These are phyloP conservation scores for Amblyteles armatorius DNA, from an alignment of 2,888 invertebrate species.

Conservation along the genomic window DNA sequence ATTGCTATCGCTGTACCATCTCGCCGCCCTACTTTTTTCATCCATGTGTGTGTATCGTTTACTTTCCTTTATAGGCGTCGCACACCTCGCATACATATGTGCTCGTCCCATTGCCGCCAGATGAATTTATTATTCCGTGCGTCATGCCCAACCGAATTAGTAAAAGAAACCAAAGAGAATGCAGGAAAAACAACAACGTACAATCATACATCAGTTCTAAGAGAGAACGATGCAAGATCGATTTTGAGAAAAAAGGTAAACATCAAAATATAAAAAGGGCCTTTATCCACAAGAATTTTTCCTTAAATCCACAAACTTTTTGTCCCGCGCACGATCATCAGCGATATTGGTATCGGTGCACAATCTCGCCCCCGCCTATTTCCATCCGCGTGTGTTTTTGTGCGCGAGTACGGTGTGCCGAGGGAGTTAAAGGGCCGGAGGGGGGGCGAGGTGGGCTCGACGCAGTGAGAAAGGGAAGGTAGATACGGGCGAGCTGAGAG, in stretches of 20 bases:
- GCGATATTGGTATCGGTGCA: neutral
- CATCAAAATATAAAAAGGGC: neutral
- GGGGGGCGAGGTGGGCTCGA: constrained; percentile 36
- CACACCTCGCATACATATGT: constrained; percentile 4
- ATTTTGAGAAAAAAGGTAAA: neutral
- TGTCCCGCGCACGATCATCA: neutral
- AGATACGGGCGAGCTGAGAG: constrained; percentile 76
- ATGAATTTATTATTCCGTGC: constrained; percentile 53
- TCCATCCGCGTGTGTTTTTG: constrained; percentile 48
- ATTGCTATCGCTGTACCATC: too few relatives aligned
- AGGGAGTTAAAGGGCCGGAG: constrained; percentile 52
- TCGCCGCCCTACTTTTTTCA: too few relatives aligned
- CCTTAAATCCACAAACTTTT: neutral
- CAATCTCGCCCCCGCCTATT: neutral
- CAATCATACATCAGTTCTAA: neutral
- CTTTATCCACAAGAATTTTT: neutral
- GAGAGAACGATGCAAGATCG: too few relatives aligned
- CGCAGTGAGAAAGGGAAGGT: constrained; percentile 62
- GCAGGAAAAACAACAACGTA: neutral
- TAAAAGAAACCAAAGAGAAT: constrained; percentile 16
- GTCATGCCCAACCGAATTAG: constrained; percentile 25
- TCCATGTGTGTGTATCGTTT: neutral
- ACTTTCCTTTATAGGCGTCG: neutral
- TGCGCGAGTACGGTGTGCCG: constrained; percentile 59
- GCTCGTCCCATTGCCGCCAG: constrained; percentile 17